phyloP scores from a whole-genome alignment of 2,113 vertebrate genomes.

The Loxodonta africana region DNA sequence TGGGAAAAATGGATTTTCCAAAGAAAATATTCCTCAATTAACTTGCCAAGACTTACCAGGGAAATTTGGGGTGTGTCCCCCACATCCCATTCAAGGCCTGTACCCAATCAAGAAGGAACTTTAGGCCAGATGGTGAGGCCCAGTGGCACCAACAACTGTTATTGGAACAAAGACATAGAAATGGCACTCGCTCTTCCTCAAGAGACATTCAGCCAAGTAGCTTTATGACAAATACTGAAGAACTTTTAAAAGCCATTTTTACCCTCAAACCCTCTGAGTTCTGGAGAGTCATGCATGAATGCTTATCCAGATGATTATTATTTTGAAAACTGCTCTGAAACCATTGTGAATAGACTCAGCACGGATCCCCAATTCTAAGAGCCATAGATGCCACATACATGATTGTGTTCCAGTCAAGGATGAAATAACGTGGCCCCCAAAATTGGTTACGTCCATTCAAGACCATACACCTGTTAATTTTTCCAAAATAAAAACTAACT shows the following conservation, averaged over 20 bases:
- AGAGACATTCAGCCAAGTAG: background rate
- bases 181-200: background rate
- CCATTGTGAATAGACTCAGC: background rate
- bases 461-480: background rate
- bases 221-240: background rate
- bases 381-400: background rate
- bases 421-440: background rate
- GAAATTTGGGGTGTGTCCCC: slow-evolving; percentile 19
- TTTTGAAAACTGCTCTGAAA: background rate
- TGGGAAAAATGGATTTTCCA: slow-evolving; percentile 51
- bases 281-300: background rate
- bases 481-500: slow-evolving; percentile 47
- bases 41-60: slow-evolving; percentile 50
- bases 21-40: slow-evolving; percentile 30
- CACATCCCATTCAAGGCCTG: slow-evolving; percentile 55
- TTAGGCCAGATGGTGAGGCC: slow-evolving; percentile 52
- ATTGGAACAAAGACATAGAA: slow-evolving; percentile 55
- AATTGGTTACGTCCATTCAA: background rate
- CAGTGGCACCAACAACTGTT: slow-evolving; percentile 50
- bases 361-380: background rate
- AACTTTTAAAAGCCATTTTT: slow-evolving; percentile 44
- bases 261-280: background rate
- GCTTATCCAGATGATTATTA: background rate
- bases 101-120: slow-evolving; percentile 7
- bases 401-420: background rate